Base-by-base conservation (phyloP, 2,797 vertebrate genomes). In the Peromyscus eremicus region DNA sequence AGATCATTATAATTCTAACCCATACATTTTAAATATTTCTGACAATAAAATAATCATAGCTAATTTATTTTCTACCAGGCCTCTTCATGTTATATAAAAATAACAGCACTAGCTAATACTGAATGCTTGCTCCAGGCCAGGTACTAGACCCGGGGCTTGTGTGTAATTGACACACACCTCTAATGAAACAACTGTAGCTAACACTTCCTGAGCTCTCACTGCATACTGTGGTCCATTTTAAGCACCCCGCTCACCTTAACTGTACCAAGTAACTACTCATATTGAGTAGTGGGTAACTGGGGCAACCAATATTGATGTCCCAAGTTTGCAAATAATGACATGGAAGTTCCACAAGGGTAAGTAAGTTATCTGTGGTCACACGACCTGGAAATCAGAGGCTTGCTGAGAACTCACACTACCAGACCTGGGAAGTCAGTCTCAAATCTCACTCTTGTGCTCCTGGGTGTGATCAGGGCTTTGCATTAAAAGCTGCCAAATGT, bases 1-100 rank as follows among this genome's bases (percentile, higher is more conserved):
- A 94, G 16, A 83, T 68, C n/a, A 60, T 83, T 71, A 70, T 70
- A 96, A 93, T 68, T 32, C 23, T 89, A 76, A 16, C 13, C 80
- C 12, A 94, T 25, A 81, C 34, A 71, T 88, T 97, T 92, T 84
- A 94, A 94, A 90, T 84, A 94, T 27, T 62, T 80, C 70, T 76
- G 23, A 57, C 60, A 86, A 43, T n/a, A 55, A 85, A 49, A 85
- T 52, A 52, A 89, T 52, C 60, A 70, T 76, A 29, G 29, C 6
- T 57, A 76, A 71, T 94, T 95, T 37, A 49, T 91, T 96, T 81
- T 80, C 79, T 40, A 70, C 29, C 64, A 89, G 70, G 5, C 10
- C 57, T 91, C 40, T 46, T 77, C 79, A 80, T 64, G 1, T 75
- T 94, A 80, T 91, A 70, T 52, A 93, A 81, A 90, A 90, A 85